Evolutionary conservation across 1,140 invertebrate genomes (phyloP).

Genomic region (Phymastichus coffea): DNA sequence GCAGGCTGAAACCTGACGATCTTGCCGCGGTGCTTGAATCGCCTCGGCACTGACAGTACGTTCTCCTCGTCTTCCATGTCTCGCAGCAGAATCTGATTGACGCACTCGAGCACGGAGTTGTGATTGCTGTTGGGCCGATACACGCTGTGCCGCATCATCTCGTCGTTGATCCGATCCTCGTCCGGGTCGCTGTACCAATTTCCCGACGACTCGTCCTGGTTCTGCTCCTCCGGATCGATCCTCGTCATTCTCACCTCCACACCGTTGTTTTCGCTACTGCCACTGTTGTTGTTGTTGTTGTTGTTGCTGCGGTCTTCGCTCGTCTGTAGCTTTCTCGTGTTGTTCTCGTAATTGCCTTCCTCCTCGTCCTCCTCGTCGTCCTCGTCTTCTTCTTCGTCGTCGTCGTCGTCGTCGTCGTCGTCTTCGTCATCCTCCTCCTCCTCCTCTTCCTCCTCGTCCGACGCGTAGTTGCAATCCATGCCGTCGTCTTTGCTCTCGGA

Average conservation of each 20-base stretch:
- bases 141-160: conserved; percentile 47
- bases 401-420: conserved; percentile 39
- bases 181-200: conserved; percentile 75
- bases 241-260: conserved; percentile 48
- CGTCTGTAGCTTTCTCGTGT: too few species aligned
- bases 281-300: conserved; percentile 24
- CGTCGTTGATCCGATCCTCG: conserved; percentile 64
- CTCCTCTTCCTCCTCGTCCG: conserved; percentile 47
- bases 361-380: too few species aligned
- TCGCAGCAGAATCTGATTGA: conserved; percentile 72
- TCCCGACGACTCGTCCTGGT: conserved; percentile 59
- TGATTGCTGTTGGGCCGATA: conserved; percentile 59
- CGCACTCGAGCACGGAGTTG: conserved; percentile 74
- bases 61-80: conserved; percentile 57
- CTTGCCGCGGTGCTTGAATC: conserved; percentile 51
- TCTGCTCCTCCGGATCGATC: conserved; percentile 61
- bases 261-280: background rate
- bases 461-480: conserved; percentile 50
- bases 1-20: conserved; percentile 53
- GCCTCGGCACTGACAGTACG: conserved; percentile 43
- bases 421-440: conserved; percentile 45
- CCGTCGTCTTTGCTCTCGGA: conserved; percentile 51
- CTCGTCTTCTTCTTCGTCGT: conserved; percentile 31
- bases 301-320: conserved; percentile 18
- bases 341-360: too few species aligned